phyloP scores from a whole-genome alignment of 2,113 vertebrate species.

The Arvicanthis niloticus region DNA sequence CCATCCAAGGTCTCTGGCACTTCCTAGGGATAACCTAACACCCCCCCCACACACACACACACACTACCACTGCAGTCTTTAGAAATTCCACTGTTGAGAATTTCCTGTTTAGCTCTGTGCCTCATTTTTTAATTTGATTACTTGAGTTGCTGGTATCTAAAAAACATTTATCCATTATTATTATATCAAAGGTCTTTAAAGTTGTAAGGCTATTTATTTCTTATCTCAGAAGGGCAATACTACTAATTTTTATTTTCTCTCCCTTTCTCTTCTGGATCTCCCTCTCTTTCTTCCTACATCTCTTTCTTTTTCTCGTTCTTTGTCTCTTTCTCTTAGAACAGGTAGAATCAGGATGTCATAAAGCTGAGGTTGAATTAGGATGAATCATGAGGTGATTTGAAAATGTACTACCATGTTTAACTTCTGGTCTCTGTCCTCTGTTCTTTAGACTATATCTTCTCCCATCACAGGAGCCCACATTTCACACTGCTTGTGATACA shows the following conservation, averaged over 20 bases:
- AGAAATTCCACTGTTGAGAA: too few species aligned
- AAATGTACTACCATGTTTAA: not conserved
- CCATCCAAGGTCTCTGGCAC: too few species aligned
- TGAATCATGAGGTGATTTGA: not conserved
- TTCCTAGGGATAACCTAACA: too few species aligned
- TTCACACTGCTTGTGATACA: not conserved
- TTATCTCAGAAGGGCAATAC: not conserved
- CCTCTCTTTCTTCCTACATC: not conserved
- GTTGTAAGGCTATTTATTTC: not conserved
- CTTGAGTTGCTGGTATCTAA: not conserved
- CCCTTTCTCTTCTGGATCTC: not conserved
- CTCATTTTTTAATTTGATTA: too few species aligned
- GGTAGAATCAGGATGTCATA: not conserved
- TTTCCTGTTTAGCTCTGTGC: too few species aligned
- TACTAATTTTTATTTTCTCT: not conserved
- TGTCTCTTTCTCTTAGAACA: not conserved
- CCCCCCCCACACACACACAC: too few species aligned
- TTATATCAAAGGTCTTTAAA: not conserved
- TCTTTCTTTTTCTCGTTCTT: not conserved
- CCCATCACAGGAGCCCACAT: not conserved
- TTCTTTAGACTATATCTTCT: not conserved
- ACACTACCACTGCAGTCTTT: too few species aligned
- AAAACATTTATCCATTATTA: not conserved
- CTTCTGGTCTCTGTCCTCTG: too few species aligned
- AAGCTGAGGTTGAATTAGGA: not conserved